Evolutionary conservation across 2,888 invertebrate species (phyloP).

Genomic region (Psylliodes chrysocephalus): DNA sequence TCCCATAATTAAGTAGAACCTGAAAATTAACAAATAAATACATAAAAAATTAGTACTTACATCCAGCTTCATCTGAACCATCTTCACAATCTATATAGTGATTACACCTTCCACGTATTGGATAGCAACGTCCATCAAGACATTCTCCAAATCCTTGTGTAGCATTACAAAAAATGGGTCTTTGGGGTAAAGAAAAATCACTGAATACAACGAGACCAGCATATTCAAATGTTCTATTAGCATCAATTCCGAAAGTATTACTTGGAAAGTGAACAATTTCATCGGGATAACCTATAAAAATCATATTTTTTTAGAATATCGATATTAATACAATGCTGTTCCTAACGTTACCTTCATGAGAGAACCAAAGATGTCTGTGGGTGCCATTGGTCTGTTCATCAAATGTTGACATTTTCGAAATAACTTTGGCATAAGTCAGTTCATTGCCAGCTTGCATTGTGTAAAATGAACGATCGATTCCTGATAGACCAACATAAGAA

Average conservation of each 20-base stretch:
- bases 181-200: conserved; percentile 81
- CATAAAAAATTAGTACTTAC: conserved; percentile 68
- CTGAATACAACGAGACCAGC: conserved; percentile 90
- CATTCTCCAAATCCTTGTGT: conserved; percentile 83
- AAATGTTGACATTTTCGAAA: conserved; percentile 88
- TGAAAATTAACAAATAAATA: no score
- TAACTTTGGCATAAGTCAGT: conserved; percentile 85
- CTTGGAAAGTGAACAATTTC: conserved; percentile 88
- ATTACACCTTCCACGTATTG: conserved; percentile 79
- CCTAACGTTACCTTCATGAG: conserved; percentile 79
- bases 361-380: conserved; percentile 84
- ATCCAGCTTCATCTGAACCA: conserved; percentile 86
- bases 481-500: conserved; percentile 92
- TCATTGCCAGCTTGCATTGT: conserved; percentile 95
- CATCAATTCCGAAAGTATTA: conserved; percentile 88
- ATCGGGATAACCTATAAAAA: conserved; percentile 70
- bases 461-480: conserved; percentile 88
- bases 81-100: conserved; percentile 78
- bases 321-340: no score
- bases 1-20: no score
- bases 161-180: conserved; percentile 76
- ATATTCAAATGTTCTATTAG: conserved; percentile 92
- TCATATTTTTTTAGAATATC: no score
- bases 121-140: conserved; percentile 83
- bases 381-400: conserved; percentile 89